phyloP scores from a whole-genome alignment of 2,888 invertebrate species.

The Gryllus longicercus region DNA sequence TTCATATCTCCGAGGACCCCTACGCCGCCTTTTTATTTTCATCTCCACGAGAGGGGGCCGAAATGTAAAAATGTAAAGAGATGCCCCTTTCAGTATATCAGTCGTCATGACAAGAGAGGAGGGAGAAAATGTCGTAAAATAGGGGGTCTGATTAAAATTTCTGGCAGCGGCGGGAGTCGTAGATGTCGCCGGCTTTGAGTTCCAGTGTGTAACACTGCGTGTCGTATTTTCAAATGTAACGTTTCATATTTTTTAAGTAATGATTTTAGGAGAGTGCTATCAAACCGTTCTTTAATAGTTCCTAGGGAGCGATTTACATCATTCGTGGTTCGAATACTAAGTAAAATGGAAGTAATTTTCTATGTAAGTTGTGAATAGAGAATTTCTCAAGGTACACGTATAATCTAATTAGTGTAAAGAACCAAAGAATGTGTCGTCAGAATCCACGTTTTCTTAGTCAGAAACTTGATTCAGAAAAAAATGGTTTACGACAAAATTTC shows the following conservation, averaged over 20 bases:
- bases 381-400: too few species aligned
- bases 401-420: too few species aligned
- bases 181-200: background rate
- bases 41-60: background rate
- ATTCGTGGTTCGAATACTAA: too few species aligned
- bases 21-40: background rate
- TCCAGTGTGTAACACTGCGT: background rate
- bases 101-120: background rate
- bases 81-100: constrained; percentile 1
- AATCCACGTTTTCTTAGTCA: too few species aligned
- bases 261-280: too few species aligned
- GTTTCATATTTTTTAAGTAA: background rate
- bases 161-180: background rate
- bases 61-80: constrained; percentile 17
- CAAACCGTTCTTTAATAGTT: too few species aligned
- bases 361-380: too few species aligned
- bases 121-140: background rate
- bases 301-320: too few species aligned
- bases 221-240: background rate
- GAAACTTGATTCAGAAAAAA: too few species aligned
- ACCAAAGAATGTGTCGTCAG: too few species aligned
- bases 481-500: too few species aligned
- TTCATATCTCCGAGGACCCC: constrained; percentile 1
- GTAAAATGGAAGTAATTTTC: too few species aligned
- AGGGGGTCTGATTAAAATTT: constrained; percentile 9